Evolutionary conservation across 2,888 invertebrate species (phyloP), one percentile per base, ranked within the genome.

Genomic region (Malthinus seriepunctatus): DNA sequence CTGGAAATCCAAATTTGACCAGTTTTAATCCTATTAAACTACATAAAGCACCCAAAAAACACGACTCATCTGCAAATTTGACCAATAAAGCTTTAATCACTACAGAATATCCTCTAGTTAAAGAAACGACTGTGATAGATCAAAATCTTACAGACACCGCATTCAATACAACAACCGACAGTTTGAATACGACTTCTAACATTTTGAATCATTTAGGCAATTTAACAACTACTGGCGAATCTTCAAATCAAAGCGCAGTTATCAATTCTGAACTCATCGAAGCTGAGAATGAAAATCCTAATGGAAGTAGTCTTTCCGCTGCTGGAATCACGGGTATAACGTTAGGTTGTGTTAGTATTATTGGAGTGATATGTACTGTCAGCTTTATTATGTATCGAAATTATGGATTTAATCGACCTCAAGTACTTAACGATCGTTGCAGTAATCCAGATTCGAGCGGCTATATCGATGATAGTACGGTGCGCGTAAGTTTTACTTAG

Each of bases 401-500:
- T 61, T 82, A 88, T 70, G 90, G 88, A 73, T 81, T 91, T 64
- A 92, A 92, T 75, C 89, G 91, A 73, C 92, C 92, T 8, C 92
- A 92, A 79, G 90, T 91, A 58, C 80, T 92, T 65, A 90, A 88
- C 70, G 90, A 90, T 74, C 88, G 88, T 69, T 89, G 89, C 75
- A 92, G 91, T 70, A 92, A 92, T 77, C 90, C 91, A 7, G 92
- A 93, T 74, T 92, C 91, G 56, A 91, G 90, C 73, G 91, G 91
- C 69, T 93, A 93, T 73, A 88, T 93, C 65, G 92, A 92, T 76
- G 93, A 92, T 77, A 91, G 90, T 77, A 91, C 91, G 73, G 87
- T 91, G 76, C 84, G 91, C 81, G 91, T 91, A 82, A 83, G 86
- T 67, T 70, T 67, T 63, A 55, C 67, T 70, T 65, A 62, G 62